These are phyloP conservation scores for Halcyon senegalensis DNA, from an alignment of 2,113 vertebrate species.

Conservation along the genomic window DNA sequence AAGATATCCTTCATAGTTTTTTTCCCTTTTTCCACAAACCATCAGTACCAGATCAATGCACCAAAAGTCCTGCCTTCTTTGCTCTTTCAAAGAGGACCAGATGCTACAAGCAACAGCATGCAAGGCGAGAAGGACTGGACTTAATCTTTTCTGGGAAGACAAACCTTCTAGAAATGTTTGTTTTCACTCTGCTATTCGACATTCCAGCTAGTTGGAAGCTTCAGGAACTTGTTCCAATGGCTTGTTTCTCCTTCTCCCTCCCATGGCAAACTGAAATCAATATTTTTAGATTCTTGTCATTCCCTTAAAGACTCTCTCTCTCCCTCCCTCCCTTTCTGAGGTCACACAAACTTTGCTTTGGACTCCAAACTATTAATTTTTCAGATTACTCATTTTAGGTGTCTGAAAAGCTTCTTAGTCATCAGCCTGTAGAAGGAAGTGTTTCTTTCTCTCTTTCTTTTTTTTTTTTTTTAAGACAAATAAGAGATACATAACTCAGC, in stretches of 20 bases:
- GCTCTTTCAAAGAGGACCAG: neutral
- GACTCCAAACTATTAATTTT: conserved; percentile 61
- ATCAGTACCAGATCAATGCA: neutral
- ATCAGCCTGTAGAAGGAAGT: neutral
- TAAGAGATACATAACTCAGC: neutral
- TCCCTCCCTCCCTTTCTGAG: neutral
- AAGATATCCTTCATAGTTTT: neutral
- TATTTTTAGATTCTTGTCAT: conserved; percentile 69
- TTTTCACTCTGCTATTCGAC: conserved; percentile 33
- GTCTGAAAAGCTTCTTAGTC: conserved; percentile 36
- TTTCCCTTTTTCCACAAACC: neutral
- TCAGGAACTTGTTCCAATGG: conserved; percentile 38
- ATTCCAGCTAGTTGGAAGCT: conserved; percentile 49
- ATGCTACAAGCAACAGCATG: neutral
- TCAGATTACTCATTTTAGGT: conserved; percentile 51
- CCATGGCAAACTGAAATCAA: conserved; percentile 60
- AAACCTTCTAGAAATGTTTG: conserved; percentile 52
- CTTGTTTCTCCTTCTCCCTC: conserved; percentile 64
- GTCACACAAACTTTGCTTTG: conserved; percentile 66
- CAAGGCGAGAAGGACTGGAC: neutral
- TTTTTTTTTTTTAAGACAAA: neutral
- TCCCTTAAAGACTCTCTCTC: conserved; percentile 15
- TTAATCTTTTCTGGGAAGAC: conserved; percentile 28
- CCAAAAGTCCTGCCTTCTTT: neutral
- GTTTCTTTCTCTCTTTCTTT: neutral